These are phyloP conservation scores for Myiotriccus ornatus DNA, from an alignment of 2,797 vertebrate genomes.

Conservation along the genomic window DNA sequence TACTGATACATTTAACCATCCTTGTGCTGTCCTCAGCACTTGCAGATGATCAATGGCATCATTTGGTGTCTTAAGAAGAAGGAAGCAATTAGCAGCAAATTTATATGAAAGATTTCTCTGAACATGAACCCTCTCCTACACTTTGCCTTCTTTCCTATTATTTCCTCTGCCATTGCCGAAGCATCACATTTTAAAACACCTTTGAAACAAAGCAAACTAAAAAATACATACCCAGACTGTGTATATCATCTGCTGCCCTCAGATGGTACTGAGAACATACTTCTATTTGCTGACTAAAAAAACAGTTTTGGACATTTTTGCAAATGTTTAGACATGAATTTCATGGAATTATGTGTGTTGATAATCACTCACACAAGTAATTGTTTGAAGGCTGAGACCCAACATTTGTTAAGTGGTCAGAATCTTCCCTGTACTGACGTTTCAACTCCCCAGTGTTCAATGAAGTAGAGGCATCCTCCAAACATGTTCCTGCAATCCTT, in stretches of 20 bases:
- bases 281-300: neutral
- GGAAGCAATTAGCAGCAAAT: constrained; percentile 65
- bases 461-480: neutral
- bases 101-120: constrained; percentile 60
- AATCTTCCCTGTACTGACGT: neutral
- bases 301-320: neutral
- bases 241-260: neutral
- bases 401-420: neutral
- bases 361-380: neutral
- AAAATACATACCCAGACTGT: neutral
- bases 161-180: neutral
- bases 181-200: neutral
- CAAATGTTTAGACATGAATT: neutral
- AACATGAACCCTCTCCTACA: neutral
- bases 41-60: constrained; percentile 63
- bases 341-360: neutral
- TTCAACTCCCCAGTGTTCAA: neutral
- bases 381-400: neutral
- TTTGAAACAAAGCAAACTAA: neutral
- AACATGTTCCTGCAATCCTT: neutral
- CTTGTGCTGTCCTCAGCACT: constrained; percentile 52
- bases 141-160: constrained; percentile 39
- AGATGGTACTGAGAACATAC: neutral
- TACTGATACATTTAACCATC: constrained; percentile 55
- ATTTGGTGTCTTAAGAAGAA: constrained; percentile 61